These are phyloP conservation scores for Apis mellifera DNA, from an alignment of 1,140 invertebrate species.

Conservation along the genomic window Amel_HAv3.1 CM009932.2:12472501-12473000, in stretches of 20 bases:
- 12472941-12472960: slow-evolving; percentile 47
- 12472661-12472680: slow-evolving; percentile 10
- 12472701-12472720: neutral
- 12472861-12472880: neutral
- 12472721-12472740: slow-evolving; percentile 12
- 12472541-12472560: slow-evolving; percentile 30
- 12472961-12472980: slow-evolving; percentile 72
- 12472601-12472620: slow-evolving; percentile 7
- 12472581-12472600: slow-evolving; percentile 16
- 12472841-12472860: neutral
- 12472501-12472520: slow-evolving; percentile 61
- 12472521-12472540: slow-evolving; percentile 66
- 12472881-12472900: slow-evolving; percentile 38
- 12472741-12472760: neutral
- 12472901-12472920: neutral
- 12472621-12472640: slow-evolving; percentile 1
- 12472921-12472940: slow-evolving; percentile 20
- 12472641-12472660: slow-evolving; percentile 32
- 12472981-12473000: slow-evolving; percentile 63
- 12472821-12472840: neutral
- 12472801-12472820: slow-evolving; percentile 24
- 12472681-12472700: too few relatives aligned
- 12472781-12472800: neutral
- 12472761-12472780: slow-evolving; percentile 21
- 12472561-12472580: slow-evolving; percentile 15